phyloP scores from a whole-genome alignment of 2,113 vertebrate species.

The Fulmarus glacialis region DNA sequence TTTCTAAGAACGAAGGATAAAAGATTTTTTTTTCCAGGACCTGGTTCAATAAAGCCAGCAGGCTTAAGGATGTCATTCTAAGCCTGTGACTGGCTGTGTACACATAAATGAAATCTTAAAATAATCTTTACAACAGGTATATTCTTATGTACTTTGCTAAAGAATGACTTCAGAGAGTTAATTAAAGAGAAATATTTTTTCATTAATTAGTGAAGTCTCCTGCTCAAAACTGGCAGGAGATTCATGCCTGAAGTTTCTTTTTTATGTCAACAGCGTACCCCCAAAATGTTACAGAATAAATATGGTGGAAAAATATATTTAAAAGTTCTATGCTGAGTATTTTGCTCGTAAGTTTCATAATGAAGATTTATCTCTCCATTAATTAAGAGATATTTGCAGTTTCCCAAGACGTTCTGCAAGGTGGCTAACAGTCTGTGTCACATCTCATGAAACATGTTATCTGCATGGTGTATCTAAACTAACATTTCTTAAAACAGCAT shows the following conservation, averaged over 20 bases:
- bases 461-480: not conserved
- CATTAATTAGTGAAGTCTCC: not conserved
- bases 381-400: not conserved
- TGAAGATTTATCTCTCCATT: not conserved
- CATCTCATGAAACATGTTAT: not conserved
- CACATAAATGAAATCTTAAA: not conserved
- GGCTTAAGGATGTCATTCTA: not conserved
- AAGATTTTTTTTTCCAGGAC: not conserved
- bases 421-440: slow-evolving; percentile 27
- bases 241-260: not conserved
- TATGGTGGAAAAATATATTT: fast-evolving
- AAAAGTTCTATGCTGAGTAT: not conserved
- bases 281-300: not conserved
- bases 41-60: not conserved
- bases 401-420: not conserved
- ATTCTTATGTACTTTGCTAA: not conserved
- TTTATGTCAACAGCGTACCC: not conserved
- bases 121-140: not conserved
- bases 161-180: not conserved
- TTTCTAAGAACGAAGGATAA: not conserved
- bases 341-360: not conserved
- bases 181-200: not conserved
- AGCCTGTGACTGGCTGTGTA: not conserved
- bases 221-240: not conserved
- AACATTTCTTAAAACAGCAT: not conserved